Base-by-base conservation (phyloP, 2,797 vertebrate species). In the Myiotriccus ornatus region DNA sequence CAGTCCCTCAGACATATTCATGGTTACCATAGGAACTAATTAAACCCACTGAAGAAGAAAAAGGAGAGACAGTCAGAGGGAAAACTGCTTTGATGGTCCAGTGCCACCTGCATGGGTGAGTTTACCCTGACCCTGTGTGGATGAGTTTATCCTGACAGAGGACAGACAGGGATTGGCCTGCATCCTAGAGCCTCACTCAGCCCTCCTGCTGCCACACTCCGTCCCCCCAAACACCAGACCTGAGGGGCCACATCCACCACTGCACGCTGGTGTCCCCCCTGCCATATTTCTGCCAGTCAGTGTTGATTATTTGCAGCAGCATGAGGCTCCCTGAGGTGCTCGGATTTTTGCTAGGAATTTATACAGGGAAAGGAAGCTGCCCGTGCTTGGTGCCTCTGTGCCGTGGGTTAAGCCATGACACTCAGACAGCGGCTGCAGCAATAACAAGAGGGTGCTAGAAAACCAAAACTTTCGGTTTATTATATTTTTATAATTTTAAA, bases 21-120 rank as follows among this genome's bases (percentile, higher is more conserved):
- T 12, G 53, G 96, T 97, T 97, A 93, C 97, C 98, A 98, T 98
- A 96, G 98, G 96, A 98, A 98, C 98, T 56, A 74, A 86, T 70
- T 94, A 96, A 97, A 98, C 96, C 95, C 96, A 94, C 96, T 89
- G 96, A 90, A 89, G 92, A 80, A 69, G 70, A 65, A 84, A 43
- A 87, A 82, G 79, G 84, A 88, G 87, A 87, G 24, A 39, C 14
- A 24, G 82, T 60, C 37, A 41, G 74, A 55, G 41, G 39, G 20
- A 59, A 32, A 94, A 73, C 50, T 12, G 62, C 89, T 87, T 15
- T 32, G 65, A 53, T 91, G 84, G 94, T 92, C 87, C 56, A 7
- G 75, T 80, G 95, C 95, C 96, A 95, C 94, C 94, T 81, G 91
- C 10, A 23, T 43, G 77, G 80, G 16, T 2, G 23, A 34, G 82